A percentile compares a stretch with the other conserved stretches of the same genome.
phyloP scores from a whole-genome alignment of 2,797 vertebrate genomes.

The Danio kyathit region DNA sequence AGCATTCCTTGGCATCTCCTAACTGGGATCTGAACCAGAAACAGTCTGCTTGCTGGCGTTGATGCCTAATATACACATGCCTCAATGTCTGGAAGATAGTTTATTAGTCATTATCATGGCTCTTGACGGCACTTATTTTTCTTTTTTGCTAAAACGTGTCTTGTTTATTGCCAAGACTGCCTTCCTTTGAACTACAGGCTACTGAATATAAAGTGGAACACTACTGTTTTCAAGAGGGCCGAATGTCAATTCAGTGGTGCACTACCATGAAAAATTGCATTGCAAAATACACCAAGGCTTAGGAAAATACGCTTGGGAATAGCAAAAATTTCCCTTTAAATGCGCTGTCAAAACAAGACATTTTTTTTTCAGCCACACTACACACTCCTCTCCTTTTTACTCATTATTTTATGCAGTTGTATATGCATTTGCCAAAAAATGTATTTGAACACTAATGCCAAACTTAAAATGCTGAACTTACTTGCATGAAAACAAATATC shows the following conservation, averaged over 20 bases:
- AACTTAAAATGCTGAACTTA: background rate
- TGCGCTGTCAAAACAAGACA: constrained; percentile 2
- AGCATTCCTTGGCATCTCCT: constrained; percentile 12
- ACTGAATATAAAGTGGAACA: constrained; percentile 26
- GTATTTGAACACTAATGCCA: background rate
- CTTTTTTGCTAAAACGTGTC: background rate
- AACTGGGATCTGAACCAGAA: constrained; percentile 22
- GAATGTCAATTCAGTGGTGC: background rate
- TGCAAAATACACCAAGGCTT: constrained; percentile 4
- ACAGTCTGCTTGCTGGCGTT: background rate
- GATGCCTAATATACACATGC: background rate
- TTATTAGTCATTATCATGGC: constrained; percentile 34
- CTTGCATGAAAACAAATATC: background rate
- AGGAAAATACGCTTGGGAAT: background rate
- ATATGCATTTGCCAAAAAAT: background rate
- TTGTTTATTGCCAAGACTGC: constrained; percentile 21
- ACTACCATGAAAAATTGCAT: constrained; percentile 7
- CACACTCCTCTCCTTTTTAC: background rate
- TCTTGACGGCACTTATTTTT: background rate
- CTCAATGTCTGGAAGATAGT: constrained; percentile 18
- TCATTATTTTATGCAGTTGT: background rate
- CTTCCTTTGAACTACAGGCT: constrained; percentile 26
- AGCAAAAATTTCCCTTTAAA: constrained; percentile 4
- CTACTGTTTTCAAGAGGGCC: constrained; percentile 14
- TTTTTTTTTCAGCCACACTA: background rate